Evolutionary conservation across 2,797 vertebrate species (phyloP).

Genomic region (Fratercula arctica): DNA sequence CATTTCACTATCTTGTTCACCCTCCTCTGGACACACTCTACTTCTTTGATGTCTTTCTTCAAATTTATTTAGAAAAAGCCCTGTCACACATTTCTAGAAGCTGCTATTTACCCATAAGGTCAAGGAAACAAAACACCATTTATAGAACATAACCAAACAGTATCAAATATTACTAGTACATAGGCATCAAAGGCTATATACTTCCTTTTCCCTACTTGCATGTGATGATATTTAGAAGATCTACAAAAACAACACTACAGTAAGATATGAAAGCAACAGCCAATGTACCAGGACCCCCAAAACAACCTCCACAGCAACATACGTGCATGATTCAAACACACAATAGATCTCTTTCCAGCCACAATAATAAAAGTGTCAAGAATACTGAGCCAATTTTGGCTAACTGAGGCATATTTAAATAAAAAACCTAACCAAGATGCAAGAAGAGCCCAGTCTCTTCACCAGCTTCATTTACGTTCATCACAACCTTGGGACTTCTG

Average conservation of each 20-base stretch:
- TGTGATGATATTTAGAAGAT: not conserved
- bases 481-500: not conserved
- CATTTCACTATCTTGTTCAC: not conserved
- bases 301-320: not conserved
- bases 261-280: not conserved
- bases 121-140: not conserved
- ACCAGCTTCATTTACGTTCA: not conserved
- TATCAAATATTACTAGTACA: not conserved
- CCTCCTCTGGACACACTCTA: not conserved
- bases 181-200: not conserved
- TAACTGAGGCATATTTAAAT: not conserved
- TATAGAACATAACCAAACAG: not conserved
- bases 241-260: not conserved
- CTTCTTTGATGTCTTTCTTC: not conserved
- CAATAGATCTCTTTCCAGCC: not conserved
- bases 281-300: not conserved
- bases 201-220: not conserved
- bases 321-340: not conserved
- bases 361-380: not conserved
- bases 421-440: not conserved
- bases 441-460: not conserved
- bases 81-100: not conserved
- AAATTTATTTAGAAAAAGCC: not conserved
- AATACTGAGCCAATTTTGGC: not conserved
- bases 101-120: not conserved